Evolutionary conservation across 2,888 invertebrate species (phyloP), one percentile per base, ranked within the genome.

Genomic region (Drosophila differens): DNA sequence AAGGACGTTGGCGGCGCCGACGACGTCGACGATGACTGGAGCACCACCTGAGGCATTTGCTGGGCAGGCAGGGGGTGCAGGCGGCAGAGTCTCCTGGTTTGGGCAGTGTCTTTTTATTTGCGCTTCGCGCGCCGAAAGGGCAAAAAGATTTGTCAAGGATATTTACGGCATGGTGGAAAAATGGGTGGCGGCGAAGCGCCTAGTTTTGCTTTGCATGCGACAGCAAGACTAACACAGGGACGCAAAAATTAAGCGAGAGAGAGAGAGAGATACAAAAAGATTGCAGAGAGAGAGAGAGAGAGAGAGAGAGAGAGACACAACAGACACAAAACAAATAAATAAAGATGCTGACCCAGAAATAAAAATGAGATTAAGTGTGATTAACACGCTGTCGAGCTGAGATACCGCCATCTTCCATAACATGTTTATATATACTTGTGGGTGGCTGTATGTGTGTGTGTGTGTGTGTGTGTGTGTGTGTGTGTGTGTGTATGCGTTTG

Each of bases 321-420:
- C 59, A 57, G 59, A 58, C 30, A 57, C 57, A 65, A 75, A 62
- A 69, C 66, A 74, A 63, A 77, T 76, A 78, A 76, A 87, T 82
- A 84, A 90, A 90, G 85, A 87, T 90, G 91, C 90, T 90, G 91
- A 91, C 91, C 91, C 87, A 91, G 89, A 85, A 89, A 90, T 90
- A 90, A 90, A 90, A 90, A 85, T 85, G 82, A 90, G 90, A 91
- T 91, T 91, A 90, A 91, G 86, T 87, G 90, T 89, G 91, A 90
- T 91, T 90, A 90, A 90, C 80, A 89, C 86, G 81, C 89, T 77
- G 87, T 81, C 79, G 73, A 73, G 79, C 74, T 87, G 81, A 72
- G 83, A 74, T 73, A 81, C 73, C 70, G 63, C 76, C 74, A 78
- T 72, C 72, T 76, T 79, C 75, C 70, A 81, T 79, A 79, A 75